Conservation (phyloP, 2,797 vertebrate species). For the Tiaroga cobitis region DNA sequence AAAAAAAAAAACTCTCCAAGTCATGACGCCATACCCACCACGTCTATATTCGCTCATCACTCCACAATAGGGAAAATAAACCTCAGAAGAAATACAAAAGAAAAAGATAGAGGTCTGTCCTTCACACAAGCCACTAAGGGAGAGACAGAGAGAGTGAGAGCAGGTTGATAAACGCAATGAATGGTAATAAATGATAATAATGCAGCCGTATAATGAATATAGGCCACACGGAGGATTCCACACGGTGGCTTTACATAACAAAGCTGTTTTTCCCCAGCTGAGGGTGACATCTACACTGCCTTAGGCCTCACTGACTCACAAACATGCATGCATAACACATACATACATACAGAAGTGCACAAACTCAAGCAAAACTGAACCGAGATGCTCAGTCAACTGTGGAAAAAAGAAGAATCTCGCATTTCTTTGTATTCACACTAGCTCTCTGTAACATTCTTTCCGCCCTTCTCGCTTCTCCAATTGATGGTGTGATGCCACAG, state of each 20-base stretch:
- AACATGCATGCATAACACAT: conserved; percentile 32
- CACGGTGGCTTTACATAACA: conserved; percentile 58
- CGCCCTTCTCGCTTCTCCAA: conserved; percentile 39
- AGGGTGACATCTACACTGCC: conserved; percentile 54
- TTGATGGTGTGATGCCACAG: conserved; percentile 48
- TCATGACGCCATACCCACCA: background rate
- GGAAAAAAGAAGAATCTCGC: conserved; percentile 16
- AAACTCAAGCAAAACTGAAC: conserved; percentile 41
- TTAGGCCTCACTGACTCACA: conserved; percentile 45
- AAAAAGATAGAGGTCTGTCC: conserved; percentile 40
- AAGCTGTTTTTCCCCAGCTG: conserved; percentile 54
- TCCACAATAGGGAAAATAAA: conserved; percentile 16
- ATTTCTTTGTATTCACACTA: conserved; percentile 3
- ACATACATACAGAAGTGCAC: conserved; percentile 31
- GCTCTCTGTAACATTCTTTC: conserved; percentile 13
- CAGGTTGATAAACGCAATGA: conserved; percentile 48
- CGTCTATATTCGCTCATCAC: background rate
- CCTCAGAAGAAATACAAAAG: conserved; percentile 28
- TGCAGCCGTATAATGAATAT: conserved; percentile 52
- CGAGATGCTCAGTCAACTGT: conserved; percentile 48
- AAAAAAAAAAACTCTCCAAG: background rate
- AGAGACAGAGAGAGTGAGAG: conserved; percentile 23
- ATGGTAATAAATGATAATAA: conserved; percentile 64
- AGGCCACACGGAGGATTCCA: conserved; percentile 45
- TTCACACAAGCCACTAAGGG: conserved; percentile 41